Evolutionary conservation across 2,113 vertebrate species (phyloP), one percentile per base, ranked within the genome.

Genomic region (Diadophis punctatus): DNA sequence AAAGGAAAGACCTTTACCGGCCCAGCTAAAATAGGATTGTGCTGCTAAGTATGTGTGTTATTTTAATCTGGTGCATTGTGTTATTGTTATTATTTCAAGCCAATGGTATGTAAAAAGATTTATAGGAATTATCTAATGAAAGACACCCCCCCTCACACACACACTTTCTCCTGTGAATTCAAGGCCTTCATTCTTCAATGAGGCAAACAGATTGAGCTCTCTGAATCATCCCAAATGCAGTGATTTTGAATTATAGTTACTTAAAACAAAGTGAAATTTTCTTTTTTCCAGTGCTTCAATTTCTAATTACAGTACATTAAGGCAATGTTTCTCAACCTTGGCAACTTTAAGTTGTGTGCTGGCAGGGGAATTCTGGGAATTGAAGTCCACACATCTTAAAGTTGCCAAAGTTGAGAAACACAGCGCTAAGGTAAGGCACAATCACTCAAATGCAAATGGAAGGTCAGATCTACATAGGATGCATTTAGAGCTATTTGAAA

Each of bases 21-120:
- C 93, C 80, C 60, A 93, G 85, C 93, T 95, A 63, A 92, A 95
- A 94, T 14, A 39, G 20, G 46, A 94, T 93, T 92, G 48, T 89
- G 51, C 56, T 52, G 53, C 27, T 58, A 55, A 85, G 91, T 86
- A n/a, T 90, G 87, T 86, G 34, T 88, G 53, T 88, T 89, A 90
- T 93, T 93, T 90, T 90, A 93, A 90, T 23, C 85, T 90, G 93
- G 16, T 51, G 93, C 96, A 91, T 96, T 96, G 92, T 94, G 95
- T 96, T 92, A 94, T 93, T 91, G 94, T 93, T 94, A 87, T 51
- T 51, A 51, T 87, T 87, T 87, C 30, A 95, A 95, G 91, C 93
- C 93, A 96, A 95, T 58, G 94, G n/a, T 92, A 74, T 95, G 96
- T 94, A 95, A 95, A 94, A 93, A 94, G 93, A 96, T 96, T 96